phyloP scores from a whole-genome alignment of 2,888 invertebrate genomes.

The Acholoe squamosa region DNA sequence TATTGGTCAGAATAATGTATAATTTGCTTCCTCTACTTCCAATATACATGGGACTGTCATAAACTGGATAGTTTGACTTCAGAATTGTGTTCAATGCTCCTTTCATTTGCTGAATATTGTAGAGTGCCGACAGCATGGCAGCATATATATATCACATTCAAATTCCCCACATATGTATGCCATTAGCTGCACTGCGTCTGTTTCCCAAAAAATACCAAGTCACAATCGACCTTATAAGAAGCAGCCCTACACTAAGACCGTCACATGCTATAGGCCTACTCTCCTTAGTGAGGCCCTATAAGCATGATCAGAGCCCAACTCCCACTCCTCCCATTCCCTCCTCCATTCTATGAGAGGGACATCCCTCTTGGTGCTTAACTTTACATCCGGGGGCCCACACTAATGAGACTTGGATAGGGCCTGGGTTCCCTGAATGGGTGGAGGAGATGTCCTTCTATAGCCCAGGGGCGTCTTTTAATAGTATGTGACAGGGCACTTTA shows the following conservation, averaged over 20 bases:
- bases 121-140: too few relatives aligned
- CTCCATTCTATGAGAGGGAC: neutral
- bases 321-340: neutral
- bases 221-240: too few relatives aligned
- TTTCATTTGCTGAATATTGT: too few relatives aligned
- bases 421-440: neutral
- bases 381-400: neutral
- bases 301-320: neutral
- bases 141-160: too few relatives aligned
- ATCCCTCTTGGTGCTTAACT: neutral
- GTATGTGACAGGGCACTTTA: neutral
- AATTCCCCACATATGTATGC: too few relatives aligned
- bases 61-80: too few relatives aligned
- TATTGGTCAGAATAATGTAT: too few relatives aligned
- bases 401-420: slow-evolving; percentile 18
- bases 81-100: too few relatives aligned
- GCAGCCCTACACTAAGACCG: neutral
- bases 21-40: too few relatives aligned
- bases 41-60: too few relatives aligned
- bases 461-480: neutral
- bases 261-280: neutral
- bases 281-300: neutral
- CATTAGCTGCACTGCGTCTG: too few relatives aligned
- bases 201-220: too few relatives aligned
- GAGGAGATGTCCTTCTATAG: neutral